Evolutionary conservation across 2,888 invertebrate genomes (phyloP).

Genomic region (Philaethria dido): DNA sequence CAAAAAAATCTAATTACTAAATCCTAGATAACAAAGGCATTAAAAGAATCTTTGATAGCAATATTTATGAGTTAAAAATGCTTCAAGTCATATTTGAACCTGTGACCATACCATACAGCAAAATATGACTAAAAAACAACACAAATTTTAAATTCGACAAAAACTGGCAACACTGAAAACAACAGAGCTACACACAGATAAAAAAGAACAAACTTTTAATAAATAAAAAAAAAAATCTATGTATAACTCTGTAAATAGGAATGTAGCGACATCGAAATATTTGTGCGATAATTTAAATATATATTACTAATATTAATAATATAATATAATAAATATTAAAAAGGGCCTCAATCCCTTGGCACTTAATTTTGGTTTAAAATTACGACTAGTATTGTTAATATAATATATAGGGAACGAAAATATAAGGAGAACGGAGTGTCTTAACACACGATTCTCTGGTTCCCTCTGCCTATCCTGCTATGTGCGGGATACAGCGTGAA

Average conservation of each 20-base stretch:
- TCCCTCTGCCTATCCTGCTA: too few species aligned
- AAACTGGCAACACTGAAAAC: conserved; percentile 25
- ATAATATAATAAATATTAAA: conserved; percentile 7
- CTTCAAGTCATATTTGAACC: too few species aligned
- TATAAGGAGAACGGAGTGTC: too few species aligned
- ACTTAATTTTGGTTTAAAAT: conserved; percentile 34
- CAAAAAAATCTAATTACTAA: too few species aligned
- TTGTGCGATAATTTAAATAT: conserved; percentile 35
- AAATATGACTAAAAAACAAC: too few species aligned
- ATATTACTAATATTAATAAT: conserved; percentile 10
- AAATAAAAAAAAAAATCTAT: conserved; percentile 8
- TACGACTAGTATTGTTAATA: conserved; percentile 2
- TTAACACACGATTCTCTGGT: too few species aligned
- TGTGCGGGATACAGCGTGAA: too few species aligned
- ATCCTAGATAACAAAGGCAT: too few species aligned
- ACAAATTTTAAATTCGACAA: background rate
- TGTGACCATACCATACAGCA: too few species aligned
- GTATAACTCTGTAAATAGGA: conserved; percentile 30
- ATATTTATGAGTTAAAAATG: too few species aligned
- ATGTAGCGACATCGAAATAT: conserved; percentile 38
- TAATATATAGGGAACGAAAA: too few species aligned
- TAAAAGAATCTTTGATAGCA: background rate
- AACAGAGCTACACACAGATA: conserved; percentile 27
- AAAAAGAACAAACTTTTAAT: background rate
- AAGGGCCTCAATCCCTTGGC: conserved; percentile 41